phyloP scores from a whole-genome alignment of 2,888 invertebrate species.

The Tachina fera region DNA sequence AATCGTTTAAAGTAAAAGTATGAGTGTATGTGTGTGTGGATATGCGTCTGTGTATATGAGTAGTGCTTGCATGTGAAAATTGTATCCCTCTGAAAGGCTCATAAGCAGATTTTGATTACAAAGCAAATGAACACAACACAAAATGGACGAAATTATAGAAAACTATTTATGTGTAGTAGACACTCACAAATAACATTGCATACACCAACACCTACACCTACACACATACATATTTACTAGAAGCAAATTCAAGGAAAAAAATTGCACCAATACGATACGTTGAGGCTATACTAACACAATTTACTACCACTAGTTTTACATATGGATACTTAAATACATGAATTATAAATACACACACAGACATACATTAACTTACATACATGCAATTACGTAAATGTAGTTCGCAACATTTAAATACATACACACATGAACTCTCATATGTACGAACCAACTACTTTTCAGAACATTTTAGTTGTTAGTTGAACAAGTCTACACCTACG shows the following conservation, averaged over 20 bases:
- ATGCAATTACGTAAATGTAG: conserved; percentile 42
- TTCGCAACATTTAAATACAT: background rate
- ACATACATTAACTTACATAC: conserved; percentile 31
- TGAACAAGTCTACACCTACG: conserved; percentile 62
- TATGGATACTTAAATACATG: conserved; percentile 55
- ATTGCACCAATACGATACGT: conserved; percentile 69
- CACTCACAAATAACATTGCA: background rate
- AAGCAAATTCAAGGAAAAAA: conserved; percentile 48
- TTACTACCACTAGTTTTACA: conserved; percentile 51
- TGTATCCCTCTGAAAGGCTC: conserved; percentile 47
- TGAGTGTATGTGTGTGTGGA: background rate
- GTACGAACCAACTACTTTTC: background rate
- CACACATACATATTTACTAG: conserved; percentile 22
- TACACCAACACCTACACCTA: conserved; percentile 38
- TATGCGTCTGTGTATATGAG: background rate
- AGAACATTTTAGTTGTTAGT: conserved; percentile 24
- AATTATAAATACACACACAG: conserved; percentile 49
- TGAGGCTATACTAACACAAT: conserved; percentile 49
- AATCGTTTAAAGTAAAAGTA: background rate
- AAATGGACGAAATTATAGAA: conserved; percentile 69
- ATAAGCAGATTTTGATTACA: conserved; percentile 71
- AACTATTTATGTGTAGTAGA: conserved; percentile 48
- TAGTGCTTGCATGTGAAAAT: conserved; percentile 6
- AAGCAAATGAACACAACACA: conserved; percentile 63
- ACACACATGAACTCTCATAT: background rate